phyloP scores from a whole-genome alignment of 2,113 vertebrate genomes.

The Parus major region DNA sequence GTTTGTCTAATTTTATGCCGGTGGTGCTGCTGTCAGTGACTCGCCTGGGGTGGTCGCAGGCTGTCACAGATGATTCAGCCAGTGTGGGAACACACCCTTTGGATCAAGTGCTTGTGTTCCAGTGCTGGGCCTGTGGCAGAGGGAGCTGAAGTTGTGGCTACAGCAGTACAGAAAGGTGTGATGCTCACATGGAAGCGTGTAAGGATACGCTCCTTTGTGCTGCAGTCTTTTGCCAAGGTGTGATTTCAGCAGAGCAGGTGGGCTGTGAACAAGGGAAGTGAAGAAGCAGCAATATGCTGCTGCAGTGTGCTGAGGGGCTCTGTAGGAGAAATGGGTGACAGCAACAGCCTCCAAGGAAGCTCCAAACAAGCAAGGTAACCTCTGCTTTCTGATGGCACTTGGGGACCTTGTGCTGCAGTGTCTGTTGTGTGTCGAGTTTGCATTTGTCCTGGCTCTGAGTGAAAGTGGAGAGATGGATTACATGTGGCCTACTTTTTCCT shows the following conservation, averaged over 20 bases:
- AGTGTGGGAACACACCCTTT: background rate
- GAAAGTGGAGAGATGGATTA: background rate
- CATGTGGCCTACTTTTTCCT: background rate
- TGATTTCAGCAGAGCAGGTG: background rate
- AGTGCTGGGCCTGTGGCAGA: background rate
- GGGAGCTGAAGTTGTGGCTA: background rate
- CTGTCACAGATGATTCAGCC: background rate
- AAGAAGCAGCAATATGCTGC: background rate
- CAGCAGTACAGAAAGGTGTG: accelerated
- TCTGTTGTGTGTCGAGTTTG: background rate
- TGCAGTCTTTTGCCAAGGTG: background rate
- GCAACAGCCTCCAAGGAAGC: background rate
- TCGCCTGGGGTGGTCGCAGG: accelerated
- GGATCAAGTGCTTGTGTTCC: background rate
- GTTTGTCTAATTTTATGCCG: background rate
- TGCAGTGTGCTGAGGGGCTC: background rate
- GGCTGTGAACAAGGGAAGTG: background rate
- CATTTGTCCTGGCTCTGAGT: background rate
- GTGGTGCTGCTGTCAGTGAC: background rate
- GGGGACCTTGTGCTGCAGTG: background rate
- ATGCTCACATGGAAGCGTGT: accelerated
- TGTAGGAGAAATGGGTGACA: background rate
- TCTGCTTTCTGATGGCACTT: background rate
- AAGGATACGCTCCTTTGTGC: background rate
- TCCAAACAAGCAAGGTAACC: background rate